phyloP scores from a whole-genome alignment of 2,888 invertebrate genomes.

The Eurois occulta region DNA sequence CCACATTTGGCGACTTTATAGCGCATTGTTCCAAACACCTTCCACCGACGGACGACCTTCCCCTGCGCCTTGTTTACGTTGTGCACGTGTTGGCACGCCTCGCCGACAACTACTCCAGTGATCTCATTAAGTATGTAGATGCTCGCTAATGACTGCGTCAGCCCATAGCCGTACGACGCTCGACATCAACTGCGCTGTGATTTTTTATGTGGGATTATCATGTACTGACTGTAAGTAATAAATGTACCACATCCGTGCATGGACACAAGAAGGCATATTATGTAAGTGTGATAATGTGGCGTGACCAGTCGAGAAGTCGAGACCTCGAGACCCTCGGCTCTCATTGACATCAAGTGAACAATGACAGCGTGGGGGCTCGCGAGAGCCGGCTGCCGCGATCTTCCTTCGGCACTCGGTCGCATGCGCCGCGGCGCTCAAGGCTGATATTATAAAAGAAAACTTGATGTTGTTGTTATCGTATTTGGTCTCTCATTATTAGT shows the following conservation, averaged over 20 bases:
- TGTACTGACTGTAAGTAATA: constrained; percentile 2
- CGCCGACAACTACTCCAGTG: constrained; percentile 8
- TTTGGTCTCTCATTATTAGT: background rate
- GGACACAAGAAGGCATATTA: background rate
- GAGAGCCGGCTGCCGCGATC: background rate
- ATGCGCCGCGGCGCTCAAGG: background rate
- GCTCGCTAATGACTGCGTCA: constrained; percentile 10
- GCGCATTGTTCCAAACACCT: constrained; percentile 41
- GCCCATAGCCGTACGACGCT: constrained; percentile 29
- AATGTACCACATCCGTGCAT: constrained; percentile 32
- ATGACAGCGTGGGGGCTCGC: constrained; percentile 10
- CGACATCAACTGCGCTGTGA: background rate
- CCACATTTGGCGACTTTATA: constrained; percentile 32
- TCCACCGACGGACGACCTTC: constrained; percentile 28
- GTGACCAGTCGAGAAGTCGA: too few relatives aligned
- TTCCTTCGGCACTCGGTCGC: background rate
- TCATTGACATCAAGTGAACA: constrained; percentile 43
- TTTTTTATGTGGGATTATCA: background rate
- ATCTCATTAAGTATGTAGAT: constrained; percentile 19
- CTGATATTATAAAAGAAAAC: too few relatives aligned
- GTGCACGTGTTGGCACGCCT: background rate
- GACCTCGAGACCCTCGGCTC: background rate
- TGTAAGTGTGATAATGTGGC: background rate
- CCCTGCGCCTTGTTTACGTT: background rate
- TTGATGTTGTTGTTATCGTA: background rate